Base-by-base conservation (phyloP, 2,113 vertebrate species). In the Microtus pennsylvanicus region DNA sequence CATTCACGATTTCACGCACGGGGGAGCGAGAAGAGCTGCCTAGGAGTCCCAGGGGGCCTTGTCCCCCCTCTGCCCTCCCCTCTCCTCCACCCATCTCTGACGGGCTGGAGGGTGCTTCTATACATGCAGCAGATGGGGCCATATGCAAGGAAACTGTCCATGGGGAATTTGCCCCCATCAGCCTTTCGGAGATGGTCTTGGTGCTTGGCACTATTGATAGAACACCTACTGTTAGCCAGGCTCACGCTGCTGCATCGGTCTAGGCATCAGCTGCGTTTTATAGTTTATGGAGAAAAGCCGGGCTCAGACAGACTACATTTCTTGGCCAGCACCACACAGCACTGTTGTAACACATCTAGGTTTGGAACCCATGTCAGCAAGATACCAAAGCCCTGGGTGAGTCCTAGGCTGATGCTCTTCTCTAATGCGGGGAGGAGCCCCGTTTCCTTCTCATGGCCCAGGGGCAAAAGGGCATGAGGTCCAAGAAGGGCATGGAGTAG, bases 1-100 rank as follows among this genome's bases (percentile, higher is more conserved):
- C 2, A 50, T n/a, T 5, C 94, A 96, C 89, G 97, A 97, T 97
- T 98, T 98, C 96, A 98, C 1, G 94, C 97, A 97, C 6, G 70
- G 93, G 94, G 87, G 78, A 96, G 82, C 82, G 28, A 91, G 94
- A 96, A 97, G 95, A 96, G 91, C 96, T 95, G 82, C 81, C 78
- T 89, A 26, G n/a, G 78, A 96, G 75, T 96, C 97, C 91, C 96
- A 69, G 83, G 91, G 90, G 92, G 55, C 88, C 90, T 87, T 7
- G 61, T 55, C 47, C 92, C 58, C 74, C 50, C 50, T 38, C 47
- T 80, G 75, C 42, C 76, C 75, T 89, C 50, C 78, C 86, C 35
- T 42, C 61, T 21, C 38, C 45, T n/a, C 65, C 67, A 50, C 63
- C 75, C n/a, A 12, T 90, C 67, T 97, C 81, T 4, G 45, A 65